Evolutionary conservation across 1,140 invertebrate genomes (phyloP).

Genomic region (Cyrtorhinus lividipennis): DNA sequence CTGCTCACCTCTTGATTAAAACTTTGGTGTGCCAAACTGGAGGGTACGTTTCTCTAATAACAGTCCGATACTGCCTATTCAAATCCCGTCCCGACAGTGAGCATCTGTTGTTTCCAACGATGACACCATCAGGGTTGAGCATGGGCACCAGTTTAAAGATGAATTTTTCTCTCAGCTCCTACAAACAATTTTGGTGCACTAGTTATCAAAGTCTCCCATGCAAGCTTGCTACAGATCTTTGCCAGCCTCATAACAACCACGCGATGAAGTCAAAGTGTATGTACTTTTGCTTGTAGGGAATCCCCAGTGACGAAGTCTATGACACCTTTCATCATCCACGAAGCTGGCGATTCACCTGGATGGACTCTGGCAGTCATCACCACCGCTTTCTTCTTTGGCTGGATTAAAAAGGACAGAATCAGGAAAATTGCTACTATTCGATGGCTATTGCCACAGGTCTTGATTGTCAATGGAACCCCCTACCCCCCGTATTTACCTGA

Average conservation of each 20-base stretch:
- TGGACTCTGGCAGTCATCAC: conserved; percentile 83
- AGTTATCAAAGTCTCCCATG: not conserved
- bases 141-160: conserved; percentile 93
- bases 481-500: too few relatives aligned
- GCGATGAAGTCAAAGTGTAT: not conserved
- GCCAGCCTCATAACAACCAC: not conserved
- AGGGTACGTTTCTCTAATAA: conserved; percentile 76
- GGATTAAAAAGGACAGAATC: conserved; percentile 26
- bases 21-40: conserved; percentile 87
- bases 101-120: conserved; percentile 83
- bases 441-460: too few relatives aligned
- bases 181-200: conserved; percentile 23
- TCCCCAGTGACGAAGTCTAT: conserved; percentile 82
- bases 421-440: conserved; percentile 11
- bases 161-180: conserved; percentile 77
- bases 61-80: conserved; percentile 77
- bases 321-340: conserved; percentile 93
- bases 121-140: conserved; percentile 88
- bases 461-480: too few relatives aligned
- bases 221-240: not conserved
- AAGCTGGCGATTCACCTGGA: conserved; percentile 88
- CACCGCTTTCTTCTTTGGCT: conserved; percentile 60
- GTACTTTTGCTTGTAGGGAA: conserved; percentile 51
- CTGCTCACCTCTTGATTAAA: conserved; percentile 67
- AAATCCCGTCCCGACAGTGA: conserved; percentile 75